phyloP scores from a whole-genome alignment of 2,113 vertebrate genomes.

The Actenoides lindsayi region DNA sequence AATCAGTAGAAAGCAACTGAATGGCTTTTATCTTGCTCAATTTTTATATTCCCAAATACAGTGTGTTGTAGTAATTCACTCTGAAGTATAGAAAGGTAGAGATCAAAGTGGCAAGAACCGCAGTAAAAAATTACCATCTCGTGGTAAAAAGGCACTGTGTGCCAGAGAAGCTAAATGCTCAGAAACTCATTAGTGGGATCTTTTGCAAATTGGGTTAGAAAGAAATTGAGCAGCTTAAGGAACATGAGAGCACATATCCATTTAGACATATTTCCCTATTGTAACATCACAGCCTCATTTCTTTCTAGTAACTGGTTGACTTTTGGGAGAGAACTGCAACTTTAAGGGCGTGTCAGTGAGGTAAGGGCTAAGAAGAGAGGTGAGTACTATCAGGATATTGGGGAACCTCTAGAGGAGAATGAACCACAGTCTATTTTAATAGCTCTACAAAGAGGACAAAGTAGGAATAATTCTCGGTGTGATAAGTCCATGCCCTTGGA shows the following conservation, averaged over 20 bases:
- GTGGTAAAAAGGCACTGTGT: neutral
- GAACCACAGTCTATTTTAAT: neutral
- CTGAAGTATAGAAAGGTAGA: neutral
- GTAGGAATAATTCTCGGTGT: neutral
- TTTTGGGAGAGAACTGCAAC: neutral
- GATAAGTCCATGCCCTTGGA: neutral
- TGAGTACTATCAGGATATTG: neutral
- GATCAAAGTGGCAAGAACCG: neutral
- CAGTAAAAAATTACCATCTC: neutral
- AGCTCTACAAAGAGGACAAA: neutral
- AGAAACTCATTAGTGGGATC: neutral
- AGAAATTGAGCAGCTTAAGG: neutral
- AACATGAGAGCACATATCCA: neutral
- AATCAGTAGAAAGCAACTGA: neutral
- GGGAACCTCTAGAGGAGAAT: neutral
- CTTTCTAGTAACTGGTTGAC: neutral
- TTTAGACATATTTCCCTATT: neutral
- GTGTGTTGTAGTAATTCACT: neutral
- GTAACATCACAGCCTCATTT: neutral
- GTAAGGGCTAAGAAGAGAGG: neutral
- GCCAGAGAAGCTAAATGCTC: neutral
- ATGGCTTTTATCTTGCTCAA: neutral
- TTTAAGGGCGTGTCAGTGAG: neutral
- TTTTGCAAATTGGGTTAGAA: neutral
- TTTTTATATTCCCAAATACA: neutral